Base-by-base conservation (phyloP, 64 coral and sea anemone species). In the Porites lutea region DNA sequence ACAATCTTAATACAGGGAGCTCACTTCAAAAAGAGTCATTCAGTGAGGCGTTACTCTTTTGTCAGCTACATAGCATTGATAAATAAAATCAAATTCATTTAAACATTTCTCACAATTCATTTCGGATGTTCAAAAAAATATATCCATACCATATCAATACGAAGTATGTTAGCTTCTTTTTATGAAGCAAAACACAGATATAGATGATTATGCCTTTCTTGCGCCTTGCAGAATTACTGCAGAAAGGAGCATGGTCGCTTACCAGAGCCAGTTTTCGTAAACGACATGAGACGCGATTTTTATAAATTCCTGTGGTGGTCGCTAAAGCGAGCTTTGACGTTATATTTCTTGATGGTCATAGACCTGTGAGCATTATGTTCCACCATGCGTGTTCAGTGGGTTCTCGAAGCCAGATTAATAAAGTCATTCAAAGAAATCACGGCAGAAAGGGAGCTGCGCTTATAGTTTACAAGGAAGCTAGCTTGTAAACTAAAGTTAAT, bases 401-500 rank as follows among this genome's bases (percentile, higher is more conserved):
- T 63, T 63, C 60, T 63, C 60, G 60, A 63, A 63, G 60, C 60
- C 60, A 68, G 65, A 68, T 68, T 68, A 68, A 68, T 68, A 68
- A 68, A 13, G 65, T 68, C 0, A 68, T 68, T 68, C 65, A 23
- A 68, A 68, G 65, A 68, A 68, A 68, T 68, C 65, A 68, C 1
- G 65, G 65, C 65, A 68, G 65, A 68, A 68, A 68, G 12, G 65
- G 65, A 68, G 65, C 65, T 68, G 65, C 65, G 15, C 65, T 68
- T 68, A 68, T 68, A 68, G 65, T 68, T 68, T 68, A 68, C 65
- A 68, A 68, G 65, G 18, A 68, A 68, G 65, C 65, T 68, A n/a
- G 65, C 65, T 68, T 68, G 65, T 68, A 68, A 68, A 68, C 65
- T 68, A 68, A 16, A 68, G 15, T 68, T 68, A 68, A 68, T 68